Base-by-base conservation (phyloP, 2,113 vertebrate species). In the Climacteris rufus region DNA sequence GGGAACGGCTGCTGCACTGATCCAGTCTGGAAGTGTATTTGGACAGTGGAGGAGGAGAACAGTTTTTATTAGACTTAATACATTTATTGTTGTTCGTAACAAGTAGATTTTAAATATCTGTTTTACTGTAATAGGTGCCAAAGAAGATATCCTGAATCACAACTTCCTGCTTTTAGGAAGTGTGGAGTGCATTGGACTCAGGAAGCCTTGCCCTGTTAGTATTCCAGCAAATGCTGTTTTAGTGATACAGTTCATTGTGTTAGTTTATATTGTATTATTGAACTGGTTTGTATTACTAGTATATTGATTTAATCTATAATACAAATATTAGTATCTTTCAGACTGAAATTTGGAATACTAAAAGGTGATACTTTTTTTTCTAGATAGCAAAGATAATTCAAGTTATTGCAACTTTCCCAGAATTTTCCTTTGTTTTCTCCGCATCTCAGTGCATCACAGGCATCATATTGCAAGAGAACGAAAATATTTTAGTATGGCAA, bases 31-130 rank as follows among this genome's bases (percentile, higher is more conserved):
- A n/a, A 53, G 40, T 27, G 10, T 17, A 14, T 37, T 56, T 0
- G 0, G 16, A 2, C 13, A 2, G 8, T 17, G 25, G 28, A 44
- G n/a, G 74, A 40, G 64, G 24, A 37, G 1, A 68, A 28, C 8
- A 15, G 35, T 42, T 54, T 53, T 61, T 33, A 13, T 60, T 68
- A 40, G 53, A 74, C 54, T 64, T 31, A 16, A 22, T 54, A 7
- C 47, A 11, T 33, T 80, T 69, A 13, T 21, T 77, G 61, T 12
- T 82, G 14, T 64, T 75, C 37, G 9, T 40, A 28, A n/a, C 19
- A 13, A 45, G 35, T 30, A 28, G 16, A 4, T 22, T 30, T 54
- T 76, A 74, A 84, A 14, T 60, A 15, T 25, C 40, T 63, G 14
- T 4, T 68, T 78, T 59, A 28, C 44, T 35, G 10, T 57, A 28